phyloP scores from a whole-genome alignment of 2,888 invertebrate genomes.

The Drosophila pseudotalamancana region DNA sequence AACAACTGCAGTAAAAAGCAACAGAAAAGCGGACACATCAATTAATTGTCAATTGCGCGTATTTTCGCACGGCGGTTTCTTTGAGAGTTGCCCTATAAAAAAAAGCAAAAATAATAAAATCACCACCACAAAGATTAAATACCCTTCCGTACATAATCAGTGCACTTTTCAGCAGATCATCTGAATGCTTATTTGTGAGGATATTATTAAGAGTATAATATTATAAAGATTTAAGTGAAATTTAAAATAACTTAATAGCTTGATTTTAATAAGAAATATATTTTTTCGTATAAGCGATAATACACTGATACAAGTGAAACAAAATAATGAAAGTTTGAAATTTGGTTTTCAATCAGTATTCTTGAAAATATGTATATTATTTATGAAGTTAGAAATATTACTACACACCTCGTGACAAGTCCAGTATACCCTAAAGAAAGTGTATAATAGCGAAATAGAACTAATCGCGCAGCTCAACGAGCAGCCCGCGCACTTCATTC shows the following conservation, averaged over 20 bases:
- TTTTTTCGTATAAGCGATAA: no score
- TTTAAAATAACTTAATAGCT: no score
- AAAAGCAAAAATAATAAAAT: slow-evolving; percentile 13
- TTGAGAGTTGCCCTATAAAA: slow-evolving; percentile 54
- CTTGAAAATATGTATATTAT: neutral
- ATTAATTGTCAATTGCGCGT: slow-evolving; percentile 80
- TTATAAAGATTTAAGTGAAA: no score
- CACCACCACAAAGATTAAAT: neutral
- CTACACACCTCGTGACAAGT: neutral
- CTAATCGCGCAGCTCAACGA: slow-evolving; percentile 19
- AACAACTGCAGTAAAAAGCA: slow-evolving; percentile 34
- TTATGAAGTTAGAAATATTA: neutral
- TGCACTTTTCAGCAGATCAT: no score
- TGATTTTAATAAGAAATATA: no score
- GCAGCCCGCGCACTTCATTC: slow-evolving; percentile 63
- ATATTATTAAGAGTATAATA: no score
- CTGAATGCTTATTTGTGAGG: no score
- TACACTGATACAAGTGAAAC: no score
- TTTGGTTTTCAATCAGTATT: no score
- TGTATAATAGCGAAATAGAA: neutral
- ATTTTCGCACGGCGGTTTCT: slow-evolving; percentile 78
- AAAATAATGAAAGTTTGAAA: no score
- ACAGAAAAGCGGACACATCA: slow-evolving; percentile 76
- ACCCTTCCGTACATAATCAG: neutral
- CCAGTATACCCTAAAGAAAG: neutral